Evolutionary conservation across 2,797 vertebrate species (phyloP), one percentile per base, ranked within the genome.

Genomic region (Gymnodraco acuticeps): DNA sequence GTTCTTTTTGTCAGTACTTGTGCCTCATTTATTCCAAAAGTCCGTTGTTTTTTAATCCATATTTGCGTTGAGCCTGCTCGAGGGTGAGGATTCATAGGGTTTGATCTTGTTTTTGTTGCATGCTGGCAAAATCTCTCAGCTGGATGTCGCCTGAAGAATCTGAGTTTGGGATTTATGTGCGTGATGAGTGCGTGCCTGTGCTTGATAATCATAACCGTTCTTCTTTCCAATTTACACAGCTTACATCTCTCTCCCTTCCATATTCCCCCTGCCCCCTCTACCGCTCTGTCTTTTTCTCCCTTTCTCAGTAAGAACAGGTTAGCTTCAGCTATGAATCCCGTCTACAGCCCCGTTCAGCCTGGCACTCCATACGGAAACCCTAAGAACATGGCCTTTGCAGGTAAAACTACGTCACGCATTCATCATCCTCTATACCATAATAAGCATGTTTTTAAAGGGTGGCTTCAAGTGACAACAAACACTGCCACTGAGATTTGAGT

Each of bases 291-390:
- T 54, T 0, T 75, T 52, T 86, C 60, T 86, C 64, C 78, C 85
- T 80, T 52, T 92, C 59, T 73, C 88, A 95, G 95, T 72, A 96
- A 99, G 96, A 96, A 93, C 96, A 96, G 95, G 93, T 86, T 90
- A 95, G 95, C 96, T 95, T 96, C 97, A 95, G 95, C 91, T 82
- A 99, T 99, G 98, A 99, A 99, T 93, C 98, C 98, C 69, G 97
- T 99, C 94, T 99, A 99, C 94, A 99, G 98, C 95, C 97, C 98
- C 53, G 97, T 99, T 88, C 98, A 99, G 88, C 97, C 98, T 70
- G 98, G 97, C 93, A 96, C 97, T 88, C 98, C 98, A 50, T 99
- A 99, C 0, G 98, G 97, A 93, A 99, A 99, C 93, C 96, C 97
- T 58, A 99, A 99, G 94, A 99, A 98, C 92, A 98, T 99, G 97